A percentile compares a stretch with the other conserved stretches of the same genome.
Conservation (phyloP, 2,113 vertebrate species). For the Sinocyclocheilus maitianheensis region DNA sequence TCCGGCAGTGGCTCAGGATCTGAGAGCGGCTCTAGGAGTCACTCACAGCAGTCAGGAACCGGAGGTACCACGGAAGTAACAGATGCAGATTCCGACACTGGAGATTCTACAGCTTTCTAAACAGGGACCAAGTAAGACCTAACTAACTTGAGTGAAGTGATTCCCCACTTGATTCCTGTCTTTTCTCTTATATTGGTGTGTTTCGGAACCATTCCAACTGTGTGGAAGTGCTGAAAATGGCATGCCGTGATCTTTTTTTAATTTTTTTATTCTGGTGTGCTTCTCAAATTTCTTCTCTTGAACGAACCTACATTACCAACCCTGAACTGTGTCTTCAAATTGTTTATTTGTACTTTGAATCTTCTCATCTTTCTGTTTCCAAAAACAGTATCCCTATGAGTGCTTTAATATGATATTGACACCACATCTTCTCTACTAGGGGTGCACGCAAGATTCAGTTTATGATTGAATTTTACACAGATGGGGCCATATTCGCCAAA, state of each 20-base stretch:
- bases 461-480: not conserved
- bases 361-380: not conserved
- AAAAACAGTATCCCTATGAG: not conserved
- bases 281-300: conserved; percentile 38
- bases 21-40: conserved; percentile 59
- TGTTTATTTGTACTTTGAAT: not conserved
- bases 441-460: not conserved
- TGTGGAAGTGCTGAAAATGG: conserved; percentile 45
- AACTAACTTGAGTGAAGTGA: conserved; percentile 64
- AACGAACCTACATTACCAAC: not conserved
- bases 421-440: not conserved
- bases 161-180: conserved; percentile 55
- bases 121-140: conserved; percentile 76
- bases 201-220: conserved; percentile 21
- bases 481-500: not conserved
- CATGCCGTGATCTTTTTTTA: not conserved
- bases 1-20: conserved; percentile 57
- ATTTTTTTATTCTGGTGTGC: not conserved
- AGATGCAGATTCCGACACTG: conserved; percentile 70
- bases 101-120: conserved; percentile 86
- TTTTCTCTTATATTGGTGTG: conserved; percentile 53
- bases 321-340: not conserved
- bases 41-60: conserved; percentile 55
- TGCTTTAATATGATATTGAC: not conserved
- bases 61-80: conserved; percentile 60